Evolutionary conservation across 2,113 vertebrate species (phyloP).

Genomic region (Gambusia affinis): DNA sequence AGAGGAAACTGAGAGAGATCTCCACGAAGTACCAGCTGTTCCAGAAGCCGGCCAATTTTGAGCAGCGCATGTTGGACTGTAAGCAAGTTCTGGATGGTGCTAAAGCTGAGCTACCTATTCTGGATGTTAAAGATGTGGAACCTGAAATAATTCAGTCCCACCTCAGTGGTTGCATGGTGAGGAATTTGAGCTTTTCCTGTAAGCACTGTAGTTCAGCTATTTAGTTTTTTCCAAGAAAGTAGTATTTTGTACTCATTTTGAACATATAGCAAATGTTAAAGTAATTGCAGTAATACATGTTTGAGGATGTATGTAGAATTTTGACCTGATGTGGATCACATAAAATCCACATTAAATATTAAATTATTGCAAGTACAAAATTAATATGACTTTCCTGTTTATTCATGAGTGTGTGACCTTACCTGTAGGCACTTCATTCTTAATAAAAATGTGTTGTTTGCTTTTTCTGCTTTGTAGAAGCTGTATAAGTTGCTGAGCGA

Average conservation of each 20-base stretch:
- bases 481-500: slow-evolving; percentile 97
- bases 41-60: slow-evolving; percentile 98
- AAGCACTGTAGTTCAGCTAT: neutral
- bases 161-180: slow-evolving; percentile 92
- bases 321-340: neutral
- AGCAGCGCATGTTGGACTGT: slow-evolving; percentile 97
- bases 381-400: neutral
- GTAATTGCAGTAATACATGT: neutral
- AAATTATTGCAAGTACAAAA: neutral
- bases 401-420: neutral
- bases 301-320: neutral
- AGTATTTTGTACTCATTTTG: neutral
- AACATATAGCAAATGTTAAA: neutral
- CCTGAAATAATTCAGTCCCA: slow-evolving; percentile 90
- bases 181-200: neutral
- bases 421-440: neutral
- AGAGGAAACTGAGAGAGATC: slow-evolving; percentile 95
- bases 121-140: slow-evolving; percentile 87
- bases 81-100: slow-evolving; percentile 90
- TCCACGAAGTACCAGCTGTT: slow-evolving; percentile 97
- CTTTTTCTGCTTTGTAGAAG: slow-evolving; percentile 78
- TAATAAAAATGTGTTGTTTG: too few species aligned
- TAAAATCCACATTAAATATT: neutral
- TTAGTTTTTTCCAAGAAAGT: too few species aligned
- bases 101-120: slow-evolving; percentile 87